phyloP scores from a whole-genome alignment of 2,888 invertebrate genomes.

The Cataglyphis altisquamis region DNA sequence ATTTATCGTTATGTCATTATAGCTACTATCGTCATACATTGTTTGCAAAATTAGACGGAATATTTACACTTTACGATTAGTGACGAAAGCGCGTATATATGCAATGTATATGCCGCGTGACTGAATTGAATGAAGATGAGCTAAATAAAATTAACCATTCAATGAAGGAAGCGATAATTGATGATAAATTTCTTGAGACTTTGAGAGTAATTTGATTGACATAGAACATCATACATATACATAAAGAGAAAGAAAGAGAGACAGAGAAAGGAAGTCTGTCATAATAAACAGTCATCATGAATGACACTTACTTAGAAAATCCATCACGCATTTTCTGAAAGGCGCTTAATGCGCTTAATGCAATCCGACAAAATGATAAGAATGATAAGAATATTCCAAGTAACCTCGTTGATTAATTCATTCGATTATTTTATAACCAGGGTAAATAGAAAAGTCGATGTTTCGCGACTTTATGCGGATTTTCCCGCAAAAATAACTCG shows the following conservation, averaged over 20 bases:
- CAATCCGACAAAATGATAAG: not conserved
- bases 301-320: constrained; percentile 64
- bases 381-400: not conserved
- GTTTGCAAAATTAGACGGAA: constrained; percentile 61
- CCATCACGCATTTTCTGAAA: constrained; percentile 22
- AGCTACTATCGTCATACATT: constrained; percentile 37
- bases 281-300: not conserved
- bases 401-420: constrained; percentile 59
- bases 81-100: constrained; percentile 62
- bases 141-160: not conserved
- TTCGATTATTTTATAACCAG: not conserved
- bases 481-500: constrained; percentile 41
- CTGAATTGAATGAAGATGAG: constrained; percentile 35
- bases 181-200: not conserved
- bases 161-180: not conserved
- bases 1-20: constrained; percentile 35
- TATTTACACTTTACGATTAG: not conserved
- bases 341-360: not conserved
- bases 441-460: constrained; percentile 19
- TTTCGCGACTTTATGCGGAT: constrained; percentile 19
- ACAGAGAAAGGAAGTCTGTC: not conserved
- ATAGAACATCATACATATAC: too few species aligned
- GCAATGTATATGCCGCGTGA: constrained; percentile 57
- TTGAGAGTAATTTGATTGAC: not conserved
- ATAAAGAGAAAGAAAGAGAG: not conserved